A percentile compares a stretch with the other conserved stretches of the same genome.
Evolutionary conservation across 2,113 vertebrate species (phyloP).

Genomic region (Pteruthius melanotis): DNA sequence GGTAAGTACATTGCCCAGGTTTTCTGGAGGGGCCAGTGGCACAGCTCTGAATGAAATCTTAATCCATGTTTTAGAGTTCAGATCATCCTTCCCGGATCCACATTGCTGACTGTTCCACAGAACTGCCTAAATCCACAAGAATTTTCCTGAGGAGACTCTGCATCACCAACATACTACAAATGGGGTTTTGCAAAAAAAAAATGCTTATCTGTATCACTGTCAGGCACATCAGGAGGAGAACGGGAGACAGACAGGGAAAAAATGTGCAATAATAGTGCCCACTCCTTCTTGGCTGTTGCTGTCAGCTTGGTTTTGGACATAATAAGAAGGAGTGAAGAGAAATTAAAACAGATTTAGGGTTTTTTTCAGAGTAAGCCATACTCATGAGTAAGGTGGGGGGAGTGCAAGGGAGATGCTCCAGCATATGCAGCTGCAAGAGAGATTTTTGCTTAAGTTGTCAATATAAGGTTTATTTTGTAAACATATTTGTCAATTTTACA

Average conservation of each 20-base stretch:
- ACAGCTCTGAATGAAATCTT: background rate
- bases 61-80: background rate
- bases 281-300: background rate
- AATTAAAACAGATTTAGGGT: rapidly evolving
- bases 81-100: background rate
- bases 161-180: background rate
- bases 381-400: background rate
- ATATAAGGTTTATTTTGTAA: conserved; percentile 24
- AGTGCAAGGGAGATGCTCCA: background rate
- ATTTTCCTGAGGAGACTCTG: background rate
- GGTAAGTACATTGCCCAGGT: background rate
- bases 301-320: background rate
- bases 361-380: background rate
- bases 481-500: conserved; percentile 7
- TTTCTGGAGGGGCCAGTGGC: background rate
- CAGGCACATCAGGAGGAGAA: background rate
- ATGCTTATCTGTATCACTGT: background rate
- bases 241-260: background rate
- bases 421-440: background rate
- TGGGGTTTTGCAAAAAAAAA: background rate
- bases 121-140: background rate
- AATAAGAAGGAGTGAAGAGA: background rate
- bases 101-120: background rate
- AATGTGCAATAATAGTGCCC: background rate
- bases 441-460: background rate